phyloP scores from a whole-genome alignment of 2,888 invertebrate species.

The Acronicta alni region DNA sequence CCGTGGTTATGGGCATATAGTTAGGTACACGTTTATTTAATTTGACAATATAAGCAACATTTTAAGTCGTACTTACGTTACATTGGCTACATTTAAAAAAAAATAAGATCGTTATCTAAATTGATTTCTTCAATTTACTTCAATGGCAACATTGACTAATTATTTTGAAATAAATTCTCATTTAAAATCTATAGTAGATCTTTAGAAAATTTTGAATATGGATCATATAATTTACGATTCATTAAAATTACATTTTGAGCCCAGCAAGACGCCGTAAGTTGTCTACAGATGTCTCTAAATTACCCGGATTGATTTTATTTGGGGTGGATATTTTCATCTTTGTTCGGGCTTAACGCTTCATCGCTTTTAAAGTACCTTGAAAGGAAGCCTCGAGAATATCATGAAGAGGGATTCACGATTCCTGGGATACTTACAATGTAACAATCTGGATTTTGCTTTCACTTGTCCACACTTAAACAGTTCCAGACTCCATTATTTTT shows the following conservation, averaged over 20 bases:
- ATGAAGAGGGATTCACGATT: conserved; percentile 58
- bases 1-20: conserved; percentile 17
- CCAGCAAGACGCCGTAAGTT: no score
- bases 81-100: neutral
- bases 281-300: conserved; percentile 31
- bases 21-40: conserved; percentile 15
- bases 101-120: no score
- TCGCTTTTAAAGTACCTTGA: conserved; percentile 67
- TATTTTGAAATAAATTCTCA: no score
- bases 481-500: conserved; percentile 35
- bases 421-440: conserved; percentile 55
- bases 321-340: no score
- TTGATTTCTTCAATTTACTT: no score
- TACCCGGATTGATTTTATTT: conserved; percentile 61
- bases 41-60: neutral
- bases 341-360: conserved; percentile 66
- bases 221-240: no score
- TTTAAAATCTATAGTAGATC: no score
- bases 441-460: conserved; percentile 60
- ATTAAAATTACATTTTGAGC: no score
- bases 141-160: no score
- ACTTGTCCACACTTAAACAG: conserved; percentile 41
- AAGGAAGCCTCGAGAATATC: conserved; percentile 58
- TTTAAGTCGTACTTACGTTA: neutral
- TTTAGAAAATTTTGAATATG: no score